phyloP scores from a whole-genome alignment of 2,113 vertebrate genomes.

The Suricata suricatta region DNA sequence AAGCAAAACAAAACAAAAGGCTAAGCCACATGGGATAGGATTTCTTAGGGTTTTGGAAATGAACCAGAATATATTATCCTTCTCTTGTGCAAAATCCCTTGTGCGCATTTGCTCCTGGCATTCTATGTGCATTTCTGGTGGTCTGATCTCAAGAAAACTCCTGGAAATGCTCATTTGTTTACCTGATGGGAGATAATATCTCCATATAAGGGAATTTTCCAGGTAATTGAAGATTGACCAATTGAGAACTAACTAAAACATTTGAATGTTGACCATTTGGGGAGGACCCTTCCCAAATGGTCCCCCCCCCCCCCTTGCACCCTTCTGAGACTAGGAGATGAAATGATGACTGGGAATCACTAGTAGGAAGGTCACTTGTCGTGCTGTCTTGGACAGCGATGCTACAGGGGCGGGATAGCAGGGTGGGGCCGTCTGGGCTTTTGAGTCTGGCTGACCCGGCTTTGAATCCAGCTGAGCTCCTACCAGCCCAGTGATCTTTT shows the following conservation, averaged over 20 bases:
- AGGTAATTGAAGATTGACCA: neutral
- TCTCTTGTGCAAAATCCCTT: neutral
- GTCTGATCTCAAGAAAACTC: neutral
- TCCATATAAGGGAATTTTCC: neutral
- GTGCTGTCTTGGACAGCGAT: neutral
- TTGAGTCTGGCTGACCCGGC: no score
- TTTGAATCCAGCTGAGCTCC: neutral
- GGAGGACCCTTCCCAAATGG: neutral
- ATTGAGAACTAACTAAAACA: neutral
- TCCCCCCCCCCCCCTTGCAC: accelerated
- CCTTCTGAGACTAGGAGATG: neutral
- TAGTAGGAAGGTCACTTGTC: no score
- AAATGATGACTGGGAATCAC: neutral
- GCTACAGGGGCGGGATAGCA: no score
- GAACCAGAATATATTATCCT: neutral
- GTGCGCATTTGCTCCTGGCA: neutral
- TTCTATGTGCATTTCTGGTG: neutral
- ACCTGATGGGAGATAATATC: neutral
- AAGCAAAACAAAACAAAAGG: no score
- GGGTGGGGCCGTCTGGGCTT: no score
- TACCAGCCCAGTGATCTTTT: neutral
- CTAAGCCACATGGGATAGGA: neutral
- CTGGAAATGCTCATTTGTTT: neutral
- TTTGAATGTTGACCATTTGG: neutral
- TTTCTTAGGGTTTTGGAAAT: neutral